A percentile compares a stretch with the other conserved stretches of the same genome.
These are phyloP conservation scores for Centroberyx gerrardi DNA, from an alignment of 2,797 vertebrate genomes.

Conservation along the genomic window DNA sequence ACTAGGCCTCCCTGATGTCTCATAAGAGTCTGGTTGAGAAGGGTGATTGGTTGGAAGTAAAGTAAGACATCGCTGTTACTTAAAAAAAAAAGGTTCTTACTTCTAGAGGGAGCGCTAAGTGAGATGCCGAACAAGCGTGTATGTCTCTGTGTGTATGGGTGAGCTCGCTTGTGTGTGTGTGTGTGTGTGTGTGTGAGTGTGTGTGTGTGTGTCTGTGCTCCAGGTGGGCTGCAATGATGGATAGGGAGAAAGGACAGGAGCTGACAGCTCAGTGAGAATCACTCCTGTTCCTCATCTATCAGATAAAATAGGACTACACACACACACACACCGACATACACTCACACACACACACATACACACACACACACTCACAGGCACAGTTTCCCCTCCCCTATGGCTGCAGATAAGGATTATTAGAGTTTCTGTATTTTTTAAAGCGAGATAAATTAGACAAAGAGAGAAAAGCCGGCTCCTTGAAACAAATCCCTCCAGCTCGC, in stretches of 20 bases:
- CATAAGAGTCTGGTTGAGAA: neutral
- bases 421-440: neutral
- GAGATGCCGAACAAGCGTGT: constrained; percentile 7
- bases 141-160: neutral
- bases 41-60: constrained; percentile 17
- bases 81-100: constrained; percentile 13
- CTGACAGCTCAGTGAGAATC: constrained; percentile 66
- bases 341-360: constrained; percentile 3
- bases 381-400: neutral
- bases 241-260: constrained; percentile 56
- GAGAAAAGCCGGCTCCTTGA: constrained; percentile 9
- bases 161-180: neutral
- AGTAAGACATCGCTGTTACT: constrained; percentile 25
- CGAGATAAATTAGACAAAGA: constrained; percentile 22
- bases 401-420: constrained; percentile 20
- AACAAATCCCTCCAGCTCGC: neutral
- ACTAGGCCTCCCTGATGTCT: neutral
- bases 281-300: constrained; percentile 65
- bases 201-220: constrained; percentile 19
- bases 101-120: constrained; percentile 10
- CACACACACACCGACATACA: neutral
- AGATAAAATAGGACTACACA: constrained; percentile 49
- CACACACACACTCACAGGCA: constrained; percentile 25
- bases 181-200: constrained; percentile 7
- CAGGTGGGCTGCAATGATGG: constrained; percentile 65